Conservation (phyloP, 2,797 vertebrate species). For the Vespertilio murinus region DNA sequence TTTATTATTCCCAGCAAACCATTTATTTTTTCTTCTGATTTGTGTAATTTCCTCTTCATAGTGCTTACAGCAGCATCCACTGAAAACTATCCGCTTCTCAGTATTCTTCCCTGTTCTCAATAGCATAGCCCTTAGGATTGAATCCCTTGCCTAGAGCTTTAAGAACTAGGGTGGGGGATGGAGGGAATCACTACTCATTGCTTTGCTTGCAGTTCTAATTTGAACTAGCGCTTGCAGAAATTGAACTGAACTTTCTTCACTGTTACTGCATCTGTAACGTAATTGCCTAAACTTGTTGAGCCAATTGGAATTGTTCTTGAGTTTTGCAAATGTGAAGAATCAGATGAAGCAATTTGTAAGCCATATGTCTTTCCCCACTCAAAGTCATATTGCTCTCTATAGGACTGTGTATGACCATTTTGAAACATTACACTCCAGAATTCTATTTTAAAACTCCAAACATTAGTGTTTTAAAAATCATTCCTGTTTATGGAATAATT, state of each 20-base stretch:
- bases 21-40: conserved; percentile 16
- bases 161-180: conserved; percentile 9
- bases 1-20: not conserved
- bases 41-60: conserved; percentile 37
- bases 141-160: conserved; percentile 65
- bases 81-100: conserved; percentile 41
- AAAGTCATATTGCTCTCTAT: conserved; percentile 33
- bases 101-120: conserved; percentile 53
- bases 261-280: conserved; percentile 68
- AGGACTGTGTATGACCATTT: conserved; percentile 21
- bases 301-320: conserved; percentile 61
- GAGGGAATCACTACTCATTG: conserved; percentile 47
- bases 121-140: not conserved
- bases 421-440: conserved; percentile 35
- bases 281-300: conserved; percentile 77
- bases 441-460: conserved; percentile 59
- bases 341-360: conserved; percentile 69
- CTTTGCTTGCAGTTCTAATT: conserved; percentile 76
- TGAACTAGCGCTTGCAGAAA: conserved; percentile 77
- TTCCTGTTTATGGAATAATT: conserved; percentile 6
- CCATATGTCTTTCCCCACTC: conserved; percentile 44
- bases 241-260: conserved; percentile 65
- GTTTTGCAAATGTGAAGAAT: conserved; percentile 74
- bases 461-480: not conserved
- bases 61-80: not conserved